A percentile compares a stretch with the other conserved stretches of the same genome.
phyloP scores from a whole-genome alignment of 2,797 vertebrate species.

The Eulemur albifrons region DNA sequence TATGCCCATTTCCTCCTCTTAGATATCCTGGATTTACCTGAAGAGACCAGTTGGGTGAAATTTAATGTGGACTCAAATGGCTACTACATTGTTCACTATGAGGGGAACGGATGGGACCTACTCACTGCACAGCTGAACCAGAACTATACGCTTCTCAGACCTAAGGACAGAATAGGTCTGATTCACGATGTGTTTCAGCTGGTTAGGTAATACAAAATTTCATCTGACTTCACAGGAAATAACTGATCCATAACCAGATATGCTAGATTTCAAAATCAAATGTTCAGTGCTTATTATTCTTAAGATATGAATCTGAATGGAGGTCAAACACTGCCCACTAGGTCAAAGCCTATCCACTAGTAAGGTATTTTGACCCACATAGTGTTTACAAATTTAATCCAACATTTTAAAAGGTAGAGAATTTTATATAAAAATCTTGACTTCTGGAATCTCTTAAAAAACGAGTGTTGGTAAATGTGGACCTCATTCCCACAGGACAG shows the following conservation, averaged over 20 bases:
- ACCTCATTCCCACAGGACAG: background rate
- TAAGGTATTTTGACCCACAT: background rate
- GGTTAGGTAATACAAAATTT: constrained; percentile 83
- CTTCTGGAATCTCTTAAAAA: background rate
- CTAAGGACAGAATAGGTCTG: constrained; percentile 87
- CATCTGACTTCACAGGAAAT: background rate
- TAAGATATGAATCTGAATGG: background rate
- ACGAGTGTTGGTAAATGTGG: background rate
- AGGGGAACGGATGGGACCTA: constrained; percentile 85
- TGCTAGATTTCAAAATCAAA: constrained; percentile 16
- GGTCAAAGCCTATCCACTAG: background rate
- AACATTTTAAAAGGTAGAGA: constrained; percentile 31
- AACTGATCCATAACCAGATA: background rate
- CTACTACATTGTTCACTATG: constrained; percentile 89
- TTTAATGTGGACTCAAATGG: constrained; percentile 89
- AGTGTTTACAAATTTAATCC: background rate
- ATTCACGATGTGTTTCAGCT: constrained; percentile 89
- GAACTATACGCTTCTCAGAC: constrained; percentile 87
- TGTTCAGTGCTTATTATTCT: background rate
- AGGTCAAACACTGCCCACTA: background rate
- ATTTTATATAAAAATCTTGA: constrained; percentile 21
- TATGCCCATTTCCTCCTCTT: constrained; percentile 38
- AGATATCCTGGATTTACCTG: constrained; percentile 84
- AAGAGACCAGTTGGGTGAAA: constrained; percentile 87
- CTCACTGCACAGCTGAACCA: constrained; percentile 83